phyloP scores from a whole-genome alignment of 2,113 vertebrate species.

The Pangasianodon hypophthalmus region DNA sequence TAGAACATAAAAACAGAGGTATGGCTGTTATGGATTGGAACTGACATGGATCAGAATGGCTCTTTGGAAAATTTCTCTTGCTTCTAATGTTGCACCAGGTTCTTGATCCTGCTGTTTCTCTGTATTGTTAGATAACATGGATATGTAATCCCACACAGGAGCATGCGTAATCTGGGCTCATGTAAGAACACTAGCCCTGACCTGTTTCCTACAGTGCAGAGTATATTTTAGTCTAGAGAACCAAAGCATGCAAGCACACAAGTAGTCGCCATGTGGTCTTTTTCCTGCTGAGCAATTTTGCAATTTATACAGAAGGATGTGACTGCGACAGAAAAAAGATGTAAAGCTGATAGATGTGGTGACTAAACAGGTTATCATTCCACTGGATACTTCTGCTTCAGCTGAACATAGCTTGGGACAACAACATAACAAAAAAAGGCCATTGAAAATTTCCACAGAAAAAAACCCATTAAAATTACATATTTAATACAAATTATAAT shows the following conservation, averaged over 20 bases:
- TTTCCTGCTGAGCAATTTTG: neutral
- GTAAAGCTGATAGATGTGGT: neutral
- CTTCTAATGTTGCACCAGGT: neutral
- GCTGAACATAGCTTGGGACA: neutral
- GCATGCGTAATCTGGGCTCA: slow-evolving; percentile 30
- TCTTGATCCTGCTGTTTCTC: neutral
- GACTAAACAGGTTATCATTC: neutral
- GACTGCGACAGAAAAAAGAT: neutral
- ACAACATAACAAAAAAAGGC: neutral
- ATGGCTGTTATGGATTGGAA: neutral
- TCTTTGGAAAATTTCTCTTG: neutral
- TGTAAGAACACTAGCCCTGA: slow-evolving; percentile 7
- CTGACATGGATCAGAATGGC: neutral
- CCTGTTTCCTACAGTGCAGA: neutral
- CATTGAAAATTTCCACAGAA: neutral
- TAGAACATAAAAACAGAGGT: neutral
- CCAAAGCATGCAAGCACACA: neutral
- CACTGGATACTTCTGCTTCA: neutral
- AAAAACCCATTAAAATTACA: neutral
- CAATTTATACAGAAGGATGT: neutral
- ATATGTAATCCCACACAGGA: slow-evolving; percentile 47
- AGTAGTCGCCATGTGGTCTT: neutral
- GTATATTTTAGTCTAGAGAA: neutral
- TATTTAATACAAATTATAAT: neutral
- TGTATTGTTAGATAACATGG: slow-evolving; percentile 38